These are phyloP conservation scores for Xerus inauris DNA, from an alignment of 2,113 vertebrate species.

Conservation along the genomic window DNA sequence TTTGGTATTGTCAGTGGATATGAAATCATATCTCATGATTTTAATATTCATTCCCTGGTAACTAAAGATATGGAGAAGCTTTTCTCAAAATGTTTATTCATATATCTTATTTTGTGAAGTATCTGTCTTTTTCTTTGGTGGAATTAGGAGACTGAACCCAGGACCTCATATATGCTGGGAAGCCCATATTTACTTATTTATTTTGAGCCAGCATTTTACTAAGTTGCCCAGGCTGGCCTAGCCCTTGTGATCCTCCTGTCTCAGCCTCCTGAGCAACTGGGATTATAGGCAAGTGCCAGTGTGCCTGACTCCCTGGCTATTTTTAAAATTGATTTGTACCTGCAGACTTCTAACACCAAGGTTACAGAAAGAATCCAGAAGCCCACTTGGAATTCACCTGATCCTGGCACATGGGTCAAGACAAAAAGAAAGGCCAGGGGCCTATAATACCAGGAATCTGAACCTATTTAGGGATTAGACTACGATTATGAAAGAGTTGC, in stretches of 20 bases:
- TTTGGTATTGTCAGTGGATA: slow-evolving; percentile 9
- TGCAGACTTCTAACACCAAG: not conserved
- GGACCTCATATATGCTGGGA: too few species aligned
- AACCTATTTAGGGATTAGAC: not conserved
- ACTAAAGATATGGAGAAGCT: not conserved
- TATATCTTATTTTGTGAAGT: not conserved
- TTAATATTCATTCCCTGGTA: slow-evolving; percentile 48
- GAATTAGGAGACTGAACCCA: too few species aligned
- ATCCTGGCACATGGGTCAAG: slow-evolving; percentile 14
- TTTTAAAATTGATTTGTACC: slow-evolving; percentile 40
- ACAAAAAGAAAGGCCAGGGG: not conserved
- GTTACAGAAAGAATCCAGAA: slow-evolving; percentile 27
- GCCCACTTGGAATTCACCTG: slow-evolving; percentile 8
- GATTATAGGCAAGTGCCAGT: too few species aligned
- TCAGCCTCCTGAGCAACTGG: too few species aligned
- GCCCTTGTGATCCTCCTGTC: too few species aligned
- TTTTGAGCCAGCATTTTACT: too few species aligned
- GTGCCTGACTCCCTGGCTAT: not conserved
- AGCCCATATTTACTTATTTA: too few species aligned
- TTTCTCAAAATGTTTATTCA: slow-evolving; percentile 48
- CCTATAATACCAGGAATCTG: not conserved
- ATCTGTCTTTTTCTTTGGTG: not conserved
- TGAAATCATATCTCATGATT: slow-evolving; percentile 34
- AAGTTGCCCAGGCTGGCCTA: too few species aligned
- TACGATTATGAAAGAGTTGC: not conserved